Conservation (phyloP, 2,888 invertebrate species). For the Seira ritae region DNA sequence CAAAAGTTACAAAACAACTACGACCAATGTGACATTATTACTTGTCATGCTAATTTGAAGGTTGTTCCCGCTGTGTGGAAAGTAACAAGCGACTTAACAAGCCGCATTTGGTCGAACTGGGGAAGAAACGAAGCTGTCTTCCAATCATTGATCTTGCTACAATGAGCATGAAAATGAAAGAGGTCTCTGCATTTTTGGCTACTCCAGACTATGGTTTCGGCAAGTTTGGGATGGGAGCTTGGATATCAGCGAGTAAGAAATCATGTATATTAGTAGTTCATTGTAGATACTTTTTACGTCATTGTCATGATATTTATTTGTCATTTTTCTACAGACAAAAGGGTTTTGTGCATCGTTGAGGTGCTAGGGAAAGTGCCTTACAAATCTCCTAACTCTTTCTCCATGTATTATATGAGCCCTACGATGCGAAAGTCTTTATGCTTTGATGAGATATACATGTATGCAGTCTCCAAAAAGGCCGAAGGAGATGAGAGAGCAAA, state of each 20-base stretch:
- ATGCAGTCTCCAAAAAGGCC: background rate
- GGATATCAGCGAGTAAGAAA: conserved; percentile 22
- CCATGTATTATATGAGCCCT: conserved; percentile 1
- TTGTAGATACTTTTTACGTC: too few relatives aligned
- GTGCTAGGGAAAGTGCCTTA: conserved; percentile 11
- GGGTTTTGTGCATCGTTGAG: conserved; percentile 31
- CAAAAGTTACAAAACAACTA: too few relatives aligned
- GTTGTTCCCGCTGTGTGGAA: background rate
- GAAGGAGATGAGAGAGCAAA: background rate
- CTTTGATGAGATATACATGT: background rate
- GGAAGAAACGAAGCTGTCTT: background rate
- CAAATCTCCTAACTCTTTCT: background rate
- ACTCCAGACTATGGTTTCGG: conserved; percentile 10
- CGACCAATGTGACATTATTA: too few relatives aligned
- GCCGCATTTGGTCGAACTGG: background rate
- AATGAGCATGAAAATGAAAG: conserved; percentile 22
- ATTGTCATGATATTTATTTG: background rate
- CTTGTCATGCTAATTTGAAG: conserved; percentile 24
- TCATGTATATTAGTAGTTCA: background rate
- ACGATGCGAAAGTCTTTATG: background rate
- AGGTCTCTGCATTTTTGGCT: conserved; percentile 24
- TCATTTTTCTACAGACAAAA: conserved; percentile 1
- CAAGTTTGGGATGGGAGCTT: background rate
- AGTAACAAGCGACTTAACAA: conserved; percentile 17
- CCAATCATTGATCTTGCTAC: background rate